Conservation (phyloP, 2,888 invertebrate species). For the Ormyrus nitidulus region DNA sequence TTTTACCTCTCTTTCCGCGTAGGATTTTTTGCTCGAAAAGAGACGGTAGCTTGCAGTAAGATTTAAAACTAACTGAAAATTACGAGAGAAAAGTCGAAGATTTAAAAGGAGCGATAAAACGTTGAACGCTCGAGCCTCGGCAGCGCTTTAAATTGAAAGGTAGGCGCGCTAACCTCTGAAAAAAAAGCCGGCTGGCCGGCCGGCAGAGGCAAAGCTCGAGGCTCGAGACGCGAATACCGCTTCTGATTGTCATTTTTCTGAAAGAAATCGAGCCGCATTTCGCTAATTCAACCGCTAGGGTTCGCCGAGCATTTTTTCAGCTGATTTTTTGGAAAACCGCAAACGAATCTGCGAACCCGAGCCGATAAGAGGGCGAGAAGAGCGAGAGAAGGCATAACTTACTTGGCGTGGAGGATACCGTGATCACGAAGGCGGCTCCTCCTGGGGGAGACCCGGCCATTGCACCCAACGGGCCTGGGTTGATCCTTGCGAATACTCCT, state of each 20-base stretch:
- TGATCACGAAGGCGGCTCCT: slow-evolving; percentile 83
- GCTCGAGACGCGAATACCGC: neutral
- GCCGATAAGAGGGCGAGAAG: slow-evolving; percentile 41
- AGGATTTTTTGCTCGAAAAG: no score
- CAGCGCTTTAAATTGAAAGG: no score
- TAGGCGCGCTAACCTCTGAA: no score
- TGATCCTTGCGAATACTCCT: slow-evolving; percentile 80
- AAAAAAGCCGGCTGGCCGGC: no score
- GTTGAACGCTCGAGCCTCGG: no score
- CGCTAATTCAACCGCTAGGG: slow-evolving; percentile 47
- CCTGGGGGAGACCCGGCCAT: slow-evolving; percentile 81
- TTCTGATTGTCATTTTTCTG: slow-evolving; percentile 39
- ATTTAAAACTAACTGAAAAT: no score
- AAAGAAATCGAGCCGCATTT: slow-evolving; percentile 19
- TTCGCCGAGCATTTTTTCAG: slow-evolving; percentile 45
- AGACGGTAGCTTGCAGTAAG: no score
- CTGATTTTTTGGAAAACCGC: slow-evolving; percentile 4
- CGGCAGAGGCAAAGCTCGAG: neutral
- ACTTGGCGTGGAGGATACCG: slow-evolving; percentile 86
- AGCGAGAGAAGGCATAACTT: slow-evolving; percentile 75
- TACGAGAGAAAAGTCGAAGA: no score
- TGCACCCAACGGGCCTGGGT: slow-evolving; percentile 80
- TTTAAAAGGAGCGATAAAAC: no score
- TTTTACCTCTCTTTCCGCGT: no score
- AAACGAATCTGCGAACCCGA: slow-evolving; percentile 1